phyloP scores from a whole-genome alignment of 1,140 invertebrate genomes.

The Macrocentrus cingulum region DNA sequence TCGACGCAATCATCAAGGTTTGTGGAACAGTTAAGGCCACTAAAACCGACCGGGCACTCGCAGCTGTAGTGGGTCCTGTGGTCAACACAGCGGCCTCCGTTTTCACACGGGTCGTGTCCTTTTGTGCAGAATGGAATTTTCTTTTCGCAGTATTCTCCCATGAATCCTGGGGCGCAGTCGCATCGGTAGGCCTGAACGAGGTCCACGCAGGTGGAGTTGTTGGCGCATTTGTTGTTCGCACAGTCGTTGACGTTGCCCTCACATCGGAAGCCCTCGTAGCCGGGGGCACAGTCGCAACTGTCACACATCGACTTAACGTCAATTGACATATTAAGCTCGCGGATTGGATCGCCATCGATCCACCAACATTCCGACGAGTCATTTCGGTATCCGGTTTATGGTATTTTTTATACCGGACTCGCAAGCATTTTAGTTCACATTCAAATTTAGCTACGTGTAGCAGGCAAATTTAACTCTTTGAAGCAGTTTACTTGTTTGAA shows the following conservation, averaged over 20 bases:
- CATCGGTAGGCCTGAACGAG: constrained; percentile 82
- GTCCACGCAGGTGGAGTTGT: constrained; percentile 89
- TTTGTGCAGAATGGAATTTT: constrained; percentile 92
- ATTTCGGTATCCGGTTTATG: constrained; percentile 4
- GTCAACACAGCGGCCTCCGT: constrained; percentile 87
- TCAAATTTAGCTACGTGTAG: not conserved
- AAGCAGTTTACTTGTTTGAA: too few relatives aligned
- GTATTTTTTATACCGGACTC: constrained; percentile 4
- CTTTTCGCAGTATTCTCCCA: constrained; percentile 86
- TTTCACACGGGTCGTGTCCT: constrained; percentile 85
- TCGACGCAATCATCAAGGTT: constrained; percentile 92
- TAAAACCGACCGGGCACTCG: constrained; percentile 86
- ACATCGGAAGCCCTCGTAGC: constrained; percentile 89
- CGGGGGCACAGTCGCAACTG: constrained; percentile 82
- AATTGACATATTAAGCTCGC: constrained; percentile 48
- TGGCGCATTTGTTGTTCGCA: constrained; percentile 77
- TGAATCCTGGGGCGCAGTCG: constrained; percentile 80
- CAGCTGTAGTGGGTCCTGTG: constrained; percentile 90
- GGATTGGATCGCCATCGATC: constrained; percentile 41
- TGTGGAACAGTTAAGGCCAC: constrained; percentile 88
- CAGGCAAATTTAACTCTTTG: too few relatives aligned
- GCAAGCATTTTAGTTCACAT: not conserved
- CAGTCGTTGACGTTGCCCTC: constrained; percentile 93
- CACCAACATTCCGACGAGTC: constrained; percentile 26
- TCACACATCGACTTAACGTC: constrained; percentile 50